These are phyloP conservation scores for Leucopsar rothschildi DNA, from an alignment of 2,113 vertebrate species.

Conservation along the genomic window DNA sequence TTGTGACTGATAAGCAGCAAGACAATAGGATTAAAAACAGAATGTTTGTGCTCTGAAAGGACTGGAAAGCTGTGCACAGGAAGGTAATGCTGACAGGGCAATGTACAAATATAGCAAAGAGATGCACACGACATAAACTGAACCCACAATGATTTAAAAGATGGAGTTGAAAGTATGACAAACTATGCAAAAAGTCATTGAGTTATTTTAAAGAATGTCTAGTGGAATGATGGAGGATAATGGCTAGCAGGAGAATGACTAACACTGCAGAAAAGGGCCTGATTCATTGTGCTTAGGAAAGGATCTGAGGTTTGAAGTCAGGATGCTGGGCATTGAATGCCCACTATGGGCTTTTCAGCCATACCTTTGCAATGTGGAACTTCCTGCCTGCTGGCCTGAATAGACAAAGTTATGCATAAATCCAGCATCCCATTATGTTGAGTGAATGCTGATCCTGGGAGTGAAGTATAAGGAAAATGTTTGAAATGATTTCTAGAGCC, in stretches of 20 bases:
- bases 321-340: background rate
- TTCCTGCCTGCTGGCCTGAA: background rate
- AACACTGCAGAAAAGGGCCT: background rate
- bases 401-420: background rate
- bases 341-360: background rate
- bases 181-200: background rate
- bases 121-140: background rate
- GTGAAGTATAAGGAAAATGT: background rate
- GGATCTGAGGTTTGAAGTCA: background rate
- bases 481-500: background rate
- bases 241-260: background rate
- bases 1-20: background rate
- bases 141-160: background rate
- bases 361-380: background rate
- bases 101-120: background rate
- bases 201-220: background rate
- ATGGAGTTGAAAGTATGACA: background rate
- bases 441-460: background rate
- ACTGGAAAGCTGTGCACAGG: background rate
- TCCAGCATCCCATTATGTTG: background rate
- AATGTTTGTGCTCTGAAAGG: background rate
- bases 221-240: rapidly evolving
- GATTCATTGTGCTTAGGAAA: background rate
- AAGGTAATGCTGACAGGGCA: background rate
- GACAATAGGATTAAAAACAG: background rate